phyloP scores from a whole-genome alignment of 2,113 vertebrate species.

The Barbus barbus region DNA sequence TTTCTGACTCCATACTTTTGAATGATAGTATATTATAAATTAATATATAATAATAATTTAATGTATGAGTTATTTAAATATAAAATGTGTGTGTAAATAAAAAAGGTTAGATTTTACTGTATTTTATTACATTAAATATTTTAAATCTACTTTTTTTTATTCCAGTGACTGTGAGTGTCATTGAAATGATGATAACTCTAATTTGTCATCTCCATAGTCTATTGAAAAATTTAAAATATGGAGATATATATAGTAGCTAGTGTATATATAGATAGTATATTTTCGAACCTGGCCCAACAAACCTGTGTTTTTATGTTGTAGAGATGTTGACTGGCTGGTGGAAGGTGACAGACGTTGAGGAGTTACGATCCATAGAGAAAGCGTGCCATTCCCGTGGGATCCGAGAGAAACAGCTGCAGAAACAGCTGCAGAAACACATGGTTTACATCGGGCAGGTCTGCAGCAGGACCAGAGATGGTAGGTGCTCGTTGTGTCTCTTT shows the following conservation, averaged over 20 bases:
- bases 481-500: constrained; percentile 22
- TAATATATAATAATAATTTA: background rate
- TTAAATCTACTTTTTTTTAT: background rate
- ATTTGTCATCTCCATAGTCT: no score
- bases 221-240: no score
- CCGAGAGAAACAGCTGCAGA: constrained; percentile 91
- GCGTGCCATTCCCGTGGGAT: constrained; percentile 89
- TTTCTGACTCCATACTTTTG: background rate
- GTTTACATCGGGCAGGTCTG: constrained; percentile 87
- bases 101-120: no score
- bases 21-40: background rate
- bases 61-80: no score
- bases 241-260: background rate
- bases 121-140: background rate
- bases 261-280: no score
- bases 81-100: no score
- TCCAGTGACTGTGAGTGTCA: background rate
- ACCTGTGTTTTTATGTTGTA: constrained; percentile 52
- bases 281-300: no score
- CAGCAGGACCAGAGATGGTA: constrained; percentile 85
- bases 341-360: constrained; percentile 87
- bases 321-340: constrained; percentile 96
- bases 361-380: constrained; percentile 85
- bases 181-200: background rate
- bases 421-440: constrained; percentile 94